Conservation (phyloP, 2,797 vertebrate species). For the Neopelma chrysocephalum region DNA sequence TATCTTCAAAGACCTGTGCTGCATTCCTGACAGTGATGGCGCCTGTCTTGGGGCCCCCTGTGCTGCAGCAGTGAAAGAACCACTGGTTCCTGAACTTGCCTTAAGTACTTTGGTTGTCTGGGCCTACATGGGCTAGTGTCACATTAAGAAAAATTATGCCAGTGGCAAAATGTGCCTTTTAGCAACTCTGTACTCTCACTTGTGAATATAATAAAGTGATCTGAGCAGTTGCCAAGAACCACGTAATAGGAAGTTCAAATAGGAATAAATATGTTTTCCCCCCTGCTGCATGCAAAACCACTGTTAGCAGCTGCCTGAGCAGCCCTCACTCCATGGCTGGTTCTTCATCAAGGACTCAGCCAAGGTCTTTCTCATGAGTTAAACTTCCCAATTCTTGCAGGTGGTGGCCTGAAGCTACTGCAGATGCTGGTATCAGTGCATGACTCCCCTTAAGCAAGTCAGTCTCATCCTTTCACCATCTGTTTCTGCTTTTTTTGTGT, state of each 20-base stretch:
- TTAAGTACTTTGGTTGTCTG: not conserved
- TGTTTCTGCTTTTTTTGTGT: not conserved
- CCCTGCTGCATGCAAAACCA: not conserved
- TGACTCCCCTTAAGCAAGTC: not conserved
- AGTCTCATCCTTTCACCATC: not conserved
- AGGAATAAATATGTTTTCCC: not conserved
- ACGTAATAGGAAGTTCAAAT: not conserved
- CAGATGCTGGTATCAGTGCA: not conserved
- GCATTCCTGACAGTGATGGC: not conserved
- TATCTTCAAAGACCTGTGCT: not conserved
- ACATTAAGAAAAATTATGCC: not conserved
- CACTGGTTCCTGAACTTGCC: not conserved
- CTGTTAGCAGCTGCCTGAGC: not conserved
- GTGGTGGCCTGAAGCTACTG: not conserved
- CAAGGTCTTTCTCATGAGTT: not conserved
- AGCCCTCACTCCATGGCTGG: not conserved
- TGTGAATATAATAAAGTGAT: not conserved
- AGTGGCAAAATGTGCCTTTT: not conserved
- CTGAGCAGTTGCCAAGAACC: not conserved
- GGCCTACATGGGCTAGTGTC: not conserved
- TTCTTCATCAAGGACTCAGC: not conserved
- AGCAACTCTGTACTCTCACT: not conserved
- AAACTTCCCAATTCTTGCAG: not conserved
- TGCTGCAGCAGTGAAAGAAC: not conserved
- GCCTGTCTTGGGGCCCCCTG: not conserved